Percentiles rank a stretch among this genome's conserved stretches.
Evolutionary conservation across 2,113 vertebrate genomes (phyloP).

Genomic region (Epinephelus fuscoguttatus): DNA sequence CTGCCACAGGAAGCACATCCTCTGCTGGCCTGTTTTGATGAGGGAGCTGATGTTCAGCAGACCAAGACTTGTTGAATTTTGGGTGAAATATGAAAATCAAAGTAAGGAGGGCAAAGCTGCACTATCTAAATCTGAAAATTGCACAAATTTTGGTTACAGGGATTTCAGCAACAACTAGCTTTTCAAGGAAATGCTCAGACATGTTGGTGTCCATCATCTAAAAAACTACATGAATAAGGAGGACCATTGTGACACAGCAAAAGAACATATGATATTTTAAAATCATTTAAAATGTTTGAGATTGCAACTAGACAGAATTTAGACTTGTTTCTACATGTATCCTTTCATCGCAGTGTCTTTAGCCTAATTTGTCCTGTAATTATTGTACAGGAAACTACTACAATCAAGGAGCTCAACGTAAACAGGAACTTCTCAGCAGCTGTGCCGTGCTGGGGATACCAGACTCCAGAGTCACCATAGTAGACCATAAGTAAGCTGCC

Average conservation of each 20-base stretch:
- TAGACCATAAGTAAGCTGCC: slow-evolving; percentile 90
- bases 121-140: neutral
- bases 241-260: neutral
- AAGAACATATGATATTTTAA: neutral
- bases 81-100: neutral
- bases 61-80: neutral
- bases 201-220: neutral
- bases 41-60: neutral
- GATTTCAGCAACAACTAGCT: neutral
- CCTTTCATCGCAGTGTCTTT: neutral
- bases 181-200: neutral
- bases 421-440: slow-evolving; percentile 92
- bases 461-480: slow-evolving; percentile 85
- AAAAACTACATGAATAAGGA: neutral
- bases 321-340: neutral
- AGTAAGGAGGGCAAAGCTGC: neutral
- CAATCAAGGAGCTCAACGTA: slow-evolving; percentile 91
- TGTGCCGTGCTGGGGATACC: slow-evolving; percentile 92
- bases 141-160: neutral
- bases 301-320: neutral
- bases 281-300: neutral
- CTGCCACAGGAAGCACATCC: too few relatives aligned
- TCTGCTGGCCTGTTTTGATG: too few relatives aligned
- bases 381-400: slow-evolving; percentile 91
- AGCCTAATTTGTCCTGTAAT: slow-evolving; percentile 33